A percentile compares a stretch with the other conserved stretches of the same genome.
These are phyloP conservation scores for Pollenia angustigena DNA, from an alignment of 2,888 invertebrate genomes.

Conservation along the genomic window DNA sequence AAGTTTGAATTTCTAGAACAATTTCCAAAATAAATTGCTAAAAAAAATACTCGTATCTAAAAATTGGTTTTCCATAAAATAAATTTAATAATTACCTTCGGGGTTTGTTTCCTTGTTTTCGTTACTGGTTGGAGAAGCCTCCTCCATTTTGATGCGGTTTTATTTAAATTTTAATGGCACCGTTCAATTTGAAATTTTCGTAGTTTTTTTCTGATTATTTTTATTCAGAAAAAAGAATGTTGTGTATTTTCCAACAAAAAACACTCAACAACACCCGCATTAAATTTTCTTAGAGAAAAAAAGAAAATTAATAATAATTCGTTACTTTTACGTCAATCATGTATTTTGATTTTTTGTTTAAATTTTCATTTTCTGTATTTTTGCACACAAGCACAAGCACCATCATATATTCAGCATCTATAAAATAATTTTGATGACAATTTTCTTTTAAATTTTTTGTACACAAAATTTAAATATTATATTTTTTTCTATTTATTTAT, in stretches of 20 bases:
- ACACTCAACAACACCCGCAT: conserved; percentile 32
- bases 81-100: conserved; percentile 55
- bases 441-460: conserved; percentile 27
- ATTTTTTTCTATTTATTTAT: neutral
- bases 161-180: conserved; percentile 23
- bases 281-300: conserved; percentile 38
- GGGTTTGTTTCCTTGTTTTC: conserved; percentile 50
- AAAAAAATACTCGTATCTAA: neutral
- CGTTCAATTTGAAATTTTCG: conserved; percentile 18
- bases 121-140: conserved; percentile 30
- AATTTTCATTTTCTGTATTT: conserved; percentile 22
- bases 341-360: conserved; percentile 31
- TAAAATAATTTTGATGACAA: conserved; percentile 67
- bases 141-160: conserved; percentile 53
- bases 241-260: conserved; percentile 15
- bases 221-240: neutral
- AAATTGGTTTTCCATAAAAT: neutral
- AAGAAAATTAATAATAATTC: conserved; percentile 44
- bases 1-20: neutral
- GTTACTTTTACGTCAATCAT: conserved; percentile 66
- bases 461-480: conserved; percentile 39
- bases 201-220: neutral
- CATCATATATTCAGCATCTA: conserved; percentile 43
- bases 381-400: conserved; percentile 38
- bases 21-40: neutral